Percentiles rank a stretch among this genome's conserved stretches.
These are phyloP conservation scores for Alectoris magna DNA, from an alignment of 2,797 vertebrate genomes.

Conservation along the genomic window DNA sequence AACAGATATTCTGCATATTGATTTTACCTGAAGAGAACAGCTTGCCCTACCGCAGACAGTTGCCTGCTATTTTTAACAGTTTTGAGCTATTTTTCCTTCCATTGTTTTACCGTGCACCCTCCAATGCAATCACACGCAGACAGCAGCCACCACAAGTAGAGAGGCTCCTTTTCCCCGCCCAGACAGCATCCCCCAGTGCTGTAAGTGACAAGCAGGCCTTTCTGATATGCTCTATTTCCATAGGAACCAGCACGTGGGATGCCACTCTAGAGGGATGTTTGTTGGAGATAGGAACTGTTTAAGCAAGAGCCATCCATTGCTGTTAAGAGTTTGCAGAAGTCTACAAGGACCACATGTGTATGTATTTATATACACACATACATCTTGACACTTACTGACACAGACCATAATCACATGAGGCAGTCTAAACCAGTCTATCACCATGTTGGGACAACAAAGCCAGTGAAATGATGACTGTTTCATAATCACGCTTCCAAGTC, in stretches of 20 bases:
- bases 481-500: background rate
- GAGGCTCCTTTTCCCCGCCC: background rate
- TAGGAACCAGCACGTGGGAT: background rate
- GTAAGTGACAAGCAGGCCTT: background rate
- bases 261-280: background rate
- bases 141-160: background rate
- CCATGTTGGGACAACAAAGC: background rate
- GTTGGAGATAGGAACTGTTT: background rate
- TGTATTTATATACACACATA: rapidly evolving
- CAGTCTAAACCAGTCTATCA: background rate
- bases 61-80: background rate
- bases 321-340: background rate
- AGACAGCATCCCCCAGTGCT: rapidly evolving
- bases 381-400: background rate
- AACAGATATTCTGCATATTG: rapidly evolving
- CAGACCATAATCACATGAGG: background rate
- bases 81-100: background rate
- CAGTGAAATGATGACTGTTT: background rate
- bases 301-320: background rate
- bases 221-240: background rate
- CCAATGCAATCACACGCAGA: background rate
- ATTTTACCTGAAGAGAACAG: background rate
- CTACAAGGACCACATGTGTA: background rate
- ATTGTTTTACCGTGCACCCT: background rate
- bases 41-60: background rate